These are phyloP conservation scores for Eupleurogrammus muticus DNA, from an alignment of 2,797 vertebrate genomes.

Conservation along the genomic window DNA sequence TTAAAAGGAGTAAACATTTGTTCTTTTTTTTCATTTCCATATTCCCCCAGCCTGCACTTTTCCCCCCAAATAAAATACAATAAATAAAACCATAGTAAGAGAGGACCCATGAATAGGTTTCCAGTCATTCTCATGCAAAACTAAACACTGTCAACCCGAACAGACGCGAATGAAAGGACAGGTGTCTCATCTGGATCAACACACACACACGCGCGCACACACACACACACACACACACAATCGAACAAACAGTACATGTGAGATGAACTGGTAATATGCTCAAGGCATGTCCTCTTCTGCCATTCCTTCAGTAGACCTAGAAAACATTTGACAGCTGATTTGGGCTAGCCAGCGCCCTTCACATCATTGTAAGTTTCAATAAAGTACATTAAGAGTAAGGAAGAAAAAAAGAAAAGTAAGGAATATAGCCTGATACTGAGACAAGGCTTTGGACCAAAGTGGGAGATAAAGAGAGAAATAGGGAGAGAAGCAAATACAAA, in stretches of 20 bases:
- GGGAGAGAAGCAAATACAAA: conserved; percentile 63
- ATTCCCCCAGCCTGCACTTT: conserved; percentile 9
- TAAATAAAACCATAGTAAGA: conserved; percentile 63
- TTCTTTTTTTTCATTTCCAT: conserved; percentile 14
- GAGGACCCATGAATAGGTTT: conserved; percentile 36
- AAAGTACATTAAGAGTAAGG: conserved; percentile 72
- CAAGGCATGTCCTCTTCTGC: conserved; percentile 23
- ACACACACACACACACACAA: conserved; percentile 7
- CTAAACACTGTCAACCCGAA: conserved; percentile 36
- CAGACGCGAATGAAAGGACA: conserved; percentile 27
- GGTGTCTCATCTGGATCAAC: conserved; percentile 11
- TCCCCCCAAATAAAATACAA: conserved; percentile 53
- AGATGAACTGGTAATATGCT: conserved; percentile 45
- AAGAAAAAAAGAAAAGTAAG: conserved; percentile 42
- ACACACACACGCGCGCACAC: conserved; percentile 21
- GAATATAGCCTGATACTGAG: conserved; percentile 58
- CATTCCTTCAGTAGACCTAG: conserved; percentile 66
- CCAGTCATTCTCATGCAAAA: conserved; percentile 50
- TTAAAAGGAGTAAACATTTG: conserved; percentile 68
- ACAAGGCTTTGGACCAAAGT: conserved; percentile 52
- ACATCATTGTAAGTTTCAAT: conserved; percentile 68
- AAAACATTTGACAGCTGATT: conserved; percentile 63
- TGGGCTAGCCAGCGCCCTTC: conserved; percentile 79
- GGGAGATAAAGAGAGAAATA: conserved; percentile 20
- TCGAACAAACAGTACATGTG: conserved; percentile 36